Conservation (phyloP, 2,888 invertebrate species). For the Leptopilina drosophilae region DNA sequence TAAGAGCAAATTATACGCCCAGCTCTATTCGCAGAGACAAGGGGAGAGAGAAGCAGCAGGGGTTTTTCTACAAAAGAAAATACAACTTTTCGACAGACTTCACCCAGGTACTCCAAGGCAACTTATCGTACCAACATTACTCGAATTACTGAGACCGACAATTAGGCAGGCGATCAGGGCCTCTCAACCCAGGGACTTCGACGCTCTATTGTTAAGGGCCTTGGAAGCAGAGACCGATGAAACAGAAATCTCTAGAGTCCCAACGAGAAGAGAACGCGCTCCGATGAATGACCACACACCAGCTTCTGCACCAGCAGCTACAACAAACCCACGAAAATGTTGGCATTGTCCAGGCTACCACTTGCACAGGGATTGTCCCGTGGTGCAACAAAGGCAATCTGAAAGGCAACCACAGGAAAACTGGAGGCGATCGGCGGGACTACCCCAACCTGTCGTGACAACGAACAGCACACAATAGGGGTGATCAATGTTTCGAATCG, state of each 20-base stretch:
- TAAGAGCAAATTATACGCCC: conserved; percentile 20
- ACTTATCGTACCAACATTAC: conserved; percentile 10
- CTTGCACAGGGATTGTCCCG: conserved; percentile 39
- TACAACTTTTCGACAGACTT: conserved; percentile 42
- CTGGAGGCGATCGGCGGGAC: not conserved
- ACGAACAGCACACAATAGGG: not conserved
- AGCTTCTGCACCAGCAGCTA: not conserved
- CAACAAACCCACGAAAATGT: not conserved
- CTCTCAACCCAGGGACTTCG: conserved; percentile 15
- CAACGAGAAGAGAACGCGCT: not conserved
- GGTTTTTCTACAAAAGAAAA: conserved; percentile 44
- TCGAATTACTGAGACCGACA: conserved; percentile 25
- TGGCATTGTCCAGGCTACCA: conserved; percentile 41
- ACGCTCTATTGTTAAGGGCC: not conserved
- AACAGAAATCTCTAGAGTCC: not conserved
- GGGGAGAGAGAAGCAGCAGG: not conserved
- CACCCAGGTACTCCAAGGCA: conserved; percentile 13
- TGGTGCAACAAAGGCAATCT: not conserved
- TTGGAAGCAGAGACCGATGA: conserved; percentile 23
- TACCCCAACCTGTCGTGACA: not conserved
- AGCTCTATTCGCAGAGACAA: conserved; percentile 29
- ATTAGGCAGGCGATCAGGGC: not conserved
- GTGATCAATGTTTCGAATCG: not conserved
- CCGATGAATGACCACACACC: too few species aligned
- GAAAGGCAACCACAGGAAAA: not conserved